phyloP scores from a whole-genome alignment of 2,113 vertebrate genomes.

The Nerophis lumbriciformis region DNA sequence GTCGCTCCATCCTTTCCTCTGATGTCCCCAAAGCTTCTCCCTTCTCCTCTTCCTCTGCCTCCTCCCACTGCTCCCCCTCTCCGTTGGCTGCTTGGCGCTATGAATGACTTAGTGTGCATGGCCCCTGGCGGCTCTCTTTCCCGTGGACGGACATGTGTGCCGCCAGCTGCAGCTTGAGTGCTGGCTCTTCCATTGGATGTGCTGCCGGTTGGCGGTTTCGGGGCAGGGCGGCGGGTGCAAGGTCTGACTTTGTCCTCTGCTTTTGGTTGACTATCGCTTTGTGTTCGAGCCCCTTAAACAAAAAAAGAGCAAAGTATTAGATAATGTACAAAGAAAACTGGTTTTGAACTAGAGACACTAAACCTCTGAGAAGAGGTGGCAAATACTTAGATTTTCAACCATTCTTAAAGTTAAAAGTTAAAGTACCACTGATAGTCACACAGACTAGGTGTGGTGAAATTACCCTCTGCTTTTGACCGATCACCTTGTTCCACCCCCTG shows the following conservation, averaged over 20 bases:
- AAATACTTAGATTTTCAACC: not conserved
- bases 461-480: too few species aligned
- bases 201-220: conserved; percentile 44
- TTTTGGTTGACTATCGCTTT: conserved; percentile 76
- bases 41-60: conserved; percentile 70
- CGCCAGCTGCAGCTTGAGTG: conserved; percentile 44
- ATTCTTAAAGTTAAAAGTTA: not conserved
- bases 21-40: conserved; percentile 36
- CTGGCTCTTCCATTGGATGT: conserved; percentile 63
- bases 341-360: not conserved
- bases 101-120: conserved; percentile 33
- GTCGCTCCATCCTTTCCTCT: conserved; percentile 37
- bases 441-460: too few species aligned
- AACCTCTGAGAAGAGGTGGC: too few species aligned
- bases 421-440: too few species aligned
- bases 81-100: conserved; percentile 30
- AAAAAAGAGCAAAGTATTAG: conserved; percentile 28
- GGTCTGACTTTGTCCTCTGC: conserved; percentile 85
- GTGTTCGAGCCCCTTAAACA: conserved; percentile 82
- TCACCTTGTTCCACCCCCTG: too few species aligned
- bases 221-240: conserved; percentile 56
- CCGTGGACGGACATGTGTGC: conserved; percentile 31
- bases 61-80: conserved; percentile 29
- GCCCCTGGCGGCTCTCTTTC: conserved; percentile 25
- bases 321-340: conserved; percentile 56